phyloP scores from a whole-genome alignment of 2,113 vertebrate species.

The Porphyrio hochstetteri region DNA sequence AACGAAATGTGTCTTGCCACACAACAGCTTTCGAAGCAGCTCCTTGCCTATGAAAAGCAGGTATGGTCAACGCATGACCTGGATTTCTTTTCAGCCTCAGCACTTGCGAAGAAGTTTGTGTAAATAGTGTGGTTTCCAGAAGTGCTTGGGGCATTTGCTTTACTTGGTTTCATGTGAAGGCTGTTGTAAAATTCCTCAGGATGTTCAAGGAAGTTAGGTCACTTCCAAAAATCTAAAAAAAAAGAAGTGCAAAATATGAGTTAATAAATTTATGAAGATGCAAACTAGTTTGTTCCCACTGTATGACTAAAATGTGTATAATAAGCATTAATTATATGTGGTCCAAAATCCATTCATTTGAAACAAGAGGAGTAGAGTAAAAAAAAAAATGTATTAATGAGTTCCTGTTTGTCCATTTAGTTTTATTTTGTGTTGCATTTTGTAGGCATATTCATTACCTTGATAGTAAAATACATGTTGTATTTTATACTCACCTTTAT shows the following conservation, averaged over 20 bases:
- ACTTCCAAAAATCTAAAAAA: not conserved
- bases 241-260: not conserved
- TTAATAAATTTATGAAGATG: not conserved
- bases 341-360: not conserved
- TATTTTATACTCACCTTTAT: not conserved
- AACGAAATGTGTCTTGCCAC: conserved; percentile 98
- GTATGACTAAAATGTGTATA: not conserved
- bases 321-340: not conserved
- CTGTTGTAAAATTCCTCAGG: not conserved
- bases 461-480: not conserved
- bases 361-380: not conserved
- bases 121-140: not conserved
- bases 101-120: not conserved
- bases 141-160: not conserved
- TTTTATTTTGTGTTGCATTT: not conserved
- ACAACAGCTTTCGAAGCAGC: conserved; percentile 92
- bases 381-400: not conserved
- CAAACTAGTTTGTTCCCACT: not conserved
- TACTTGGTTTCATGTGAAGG: not conserved
- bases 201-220: not conserved
- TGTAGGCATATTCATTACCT: not conserved
- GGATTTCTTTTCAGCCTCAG: not conserved
- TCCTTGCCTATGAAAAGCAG: conserved; percentile 95
- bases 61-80: conserved; percentile 64
- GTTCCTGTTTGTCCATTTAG: not conserved